These are phyloP conservation scores for Thaleichthys pacificus DNA, from an alignment of 2,797 vertebrate species.

Conservation along the genomic window DNA sequence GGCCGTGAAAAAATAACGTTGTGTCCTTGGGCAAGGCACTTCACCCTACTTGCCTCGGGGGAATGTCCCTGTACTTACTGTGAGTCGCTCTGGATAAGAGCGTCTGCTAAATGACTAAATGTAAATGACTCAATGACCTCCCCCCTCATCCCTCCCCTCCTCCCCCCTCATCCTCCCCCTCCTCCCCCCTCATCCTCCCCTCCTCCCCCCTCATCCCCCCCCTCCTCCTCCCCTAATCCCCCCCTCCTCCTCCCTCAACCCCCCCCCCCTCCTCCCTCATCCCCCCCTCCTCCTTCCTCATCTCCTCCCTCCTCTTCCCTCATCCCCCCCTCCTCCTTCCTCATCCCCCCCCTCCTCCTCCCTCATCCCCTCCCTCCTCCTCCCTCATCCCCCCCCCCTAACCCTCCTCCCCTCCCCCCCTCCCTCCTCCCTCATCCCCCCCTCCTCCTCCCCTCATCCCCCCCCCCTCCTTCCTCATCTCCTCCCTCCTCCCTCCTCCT, in stretches of 20 bases:
- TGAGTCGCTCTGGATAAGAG: too few species aligned
- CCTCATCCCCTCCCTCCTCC: not conserved
- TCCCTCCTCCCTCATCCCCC: not conserved
- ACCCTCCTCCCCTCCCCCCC: not conserved
- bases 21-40: too few species aligned
- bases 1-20: too few species aligned
- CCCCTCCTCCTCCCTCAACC: not conserved
- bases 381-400: not conserved
- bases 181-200: not conserved
- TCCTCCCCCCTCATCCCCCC: not conserved
- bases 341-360: too few species aligned
- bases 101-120: too few species aligned
- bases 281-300: not conserved
- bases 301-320: not conserved
- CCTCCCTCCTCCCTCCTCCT: not conserved
- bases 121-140: too few species aligned
- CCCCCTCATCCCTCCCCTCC: too few species aligned
- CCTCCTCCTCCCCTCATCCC: constrained; percentile 32
- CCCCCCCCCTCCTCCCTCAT: too few species aligned
- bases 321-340: constrained; percentile 8
- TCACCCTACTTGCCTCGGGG: too few species aligned
- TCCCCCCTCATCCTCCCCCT: not conserved
- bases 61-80: too few species aligned
- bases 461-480: not conserved
- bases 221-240: constrained; percentile 32